Base-by-base conservation (phyloP, 2,888 invertebrate genomes). In the Osedax frankpressi region DNA sequence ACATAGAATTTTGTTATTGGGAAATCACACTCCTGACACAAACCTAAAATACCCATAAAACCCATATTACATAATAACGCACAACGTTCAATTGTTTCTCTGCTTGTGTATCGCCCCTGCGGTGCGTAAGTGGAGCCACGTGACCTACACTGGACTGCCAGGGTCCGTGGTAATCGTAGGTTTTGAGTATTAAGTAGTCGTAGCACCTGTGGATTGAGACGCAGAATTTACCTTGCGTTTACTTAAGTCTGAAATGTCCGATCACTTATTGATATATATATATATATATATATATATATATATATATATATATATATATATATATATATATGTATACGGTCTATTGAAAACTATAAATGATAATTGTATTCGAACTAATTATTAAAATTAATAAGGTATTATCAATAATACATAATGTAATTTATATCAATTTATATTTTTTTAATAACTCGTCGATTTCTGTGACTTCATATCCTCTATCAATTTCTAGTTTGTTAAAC, bases 91-190 rank as follows among this genome's bases (percentile, higher is more conserved):
- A 24, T n/a, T 69, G 69, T 28, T 25, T 30, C 69, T 69, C 25
- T 25, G 27, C 29, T 11, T 25, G 28, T 11, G 25, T 27, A 29
- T 69, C 69, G 11, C 29, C 29, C 29, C 69, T 28, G 27, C 69
- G 6, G 29, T 28, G 14, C 29, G 3, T 19, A 28, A 69, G 26
- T 26, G 69, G 69, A 11, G 69, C 69, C 28, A 26, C 29, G 29
- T 69, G 69, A 1, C 69, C 69, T 29, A 69, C 14, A 11, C 28
- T 30, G 28, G 25, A 29, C 25, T 69, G 28, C 69, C 69, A 69
- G 19, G 69, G 14, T 28, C 69, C 69, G 69, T 69, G 69, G 29
- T 29, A 69, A 30, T 69, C 28, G 69, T 29, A 69, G 29, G 69
- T 24, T 30, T 69, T 69, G 28, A 69, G 29, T 28, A 44, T 44